Evolutionary conservation across 2,113 vertebrate species (phyloP).

Genomic region (Condylura cristata): DNA sequence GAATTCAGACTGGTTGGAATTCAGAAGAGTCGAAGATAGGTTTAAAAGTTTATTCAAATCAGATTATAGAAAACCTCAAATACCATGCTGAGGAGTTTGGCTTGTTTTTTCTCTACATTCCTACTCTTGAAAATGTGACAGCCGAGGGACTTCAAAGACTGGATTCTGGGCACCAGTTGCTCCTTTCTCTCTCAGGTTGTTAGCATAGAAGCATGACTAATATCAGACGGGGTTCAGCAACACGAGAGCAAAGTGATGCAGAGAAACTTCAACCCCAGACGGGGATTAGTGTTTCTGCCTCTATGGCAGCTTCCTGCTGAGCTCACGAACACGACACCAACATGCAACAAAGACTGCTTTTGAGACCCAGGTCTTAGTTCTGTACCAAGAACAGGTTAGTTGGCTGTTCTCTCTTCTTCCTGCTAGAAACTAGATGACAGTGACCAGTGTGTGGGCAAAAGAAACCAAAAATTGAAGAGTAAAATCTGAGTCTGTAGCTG

Average conservation of each 20-base stretch:
- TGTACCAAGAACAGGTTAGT: background rate
- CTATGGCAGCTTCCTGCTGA: background rate
- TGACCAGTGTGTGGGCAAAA: background rate
- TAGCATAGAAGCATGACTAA: background rate
- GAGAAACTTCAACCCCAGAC: background rate
- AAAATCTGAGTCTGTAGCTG: background rate
- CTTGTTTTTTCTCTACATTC: background rate
- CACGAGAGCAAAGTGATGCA: background rate
- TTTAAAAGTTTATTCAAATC: conserved; percentile 13
- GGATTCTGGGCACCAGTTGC: background rate
- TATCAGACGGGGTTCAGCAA: background rate
- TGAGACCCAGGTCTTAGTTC: background rate
- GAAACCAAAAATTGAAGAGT: background rate
- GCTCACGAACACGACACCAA: background rate
- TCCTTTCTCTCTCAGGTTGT: background rate
- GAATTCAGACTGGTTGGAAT: background rate
- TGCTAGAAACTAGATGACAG: background rate
- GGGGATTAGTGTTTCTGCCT: background rate
- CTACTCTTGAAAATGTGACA: conserved; percentile 10
- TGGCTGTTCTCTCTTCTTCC: background rate
- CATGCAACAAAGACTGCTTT: background rate
- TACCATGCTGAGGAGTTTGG: background rate
- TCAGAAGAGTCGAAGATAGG: background rate
- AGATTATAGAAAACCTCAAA: background rate
- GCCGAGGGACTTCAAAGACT: background rate